Percentiles rank a stretch among this genome's conserved stretches.
Evolutionary conservation across 2,797 vertebrate genomes (phyloP).

Genomic region (Myoxocephalus aenaeus): DNA sequence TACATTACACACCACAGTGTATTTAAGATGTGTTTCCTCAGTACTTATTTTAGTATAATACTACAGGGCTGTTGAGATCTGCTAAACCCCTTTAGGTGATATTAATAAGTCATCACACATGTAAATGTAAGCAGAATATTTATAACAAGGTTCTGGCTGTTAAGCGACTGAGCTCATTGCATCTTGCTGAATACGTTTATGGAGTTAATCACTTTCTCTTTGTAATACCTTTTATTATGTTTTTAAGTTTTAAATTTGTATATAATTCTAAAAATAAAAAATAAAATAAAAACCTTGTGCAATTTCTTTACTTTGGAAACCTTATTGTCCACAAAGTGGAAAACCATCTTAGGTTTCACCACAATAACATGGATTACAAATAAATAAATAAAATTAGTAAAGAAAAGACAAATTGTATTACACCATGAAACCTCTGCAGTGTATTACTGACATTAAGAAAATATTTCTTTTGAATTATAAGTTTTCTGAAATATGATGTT

Average conservation of each 20-base stretch:
- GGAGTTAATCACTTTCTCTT: constrained; percentile 2
- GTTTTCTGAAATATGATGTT: no score
- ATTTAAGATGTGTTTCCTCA: not conserved
- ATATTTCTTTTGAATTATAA: no score
- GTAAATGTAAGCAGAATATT: not conserved
- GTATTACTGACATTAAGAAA: not conserved
- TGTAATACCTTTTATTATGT: not conserved
- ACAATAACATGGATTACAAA: no score
- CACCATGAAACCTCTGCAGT: not conserved
- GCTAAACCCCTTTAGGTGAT: not conserved
- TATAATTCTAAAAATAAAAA: no score
- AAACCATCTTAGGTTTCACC: no score
- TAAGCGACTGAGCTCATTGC: not conserved
- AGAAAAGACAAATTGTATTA: not conserved
- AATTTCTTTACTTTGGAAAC: not conserved
- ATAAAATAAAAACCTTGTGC: not conserved
- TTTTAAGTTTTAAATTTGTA: no score
- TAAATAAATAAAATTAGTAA: no score
- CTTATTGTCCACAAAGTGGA: not conserved
- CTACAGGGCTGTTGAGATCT: not conserved
- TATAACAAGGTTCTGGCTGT: constrained; percentile 7
- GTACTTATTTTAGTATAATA: not conserved
- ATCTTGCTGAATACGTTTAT: not conserved
- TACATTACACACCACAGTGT: no score
- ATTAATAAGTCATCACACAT: constrained; percentile 4